Percentiles rank a stretch among this genome's conserved stretches.
Conservation (phyloP, 2,113 vertebrate genomes). For the Capreolus pygargus region DNA sequence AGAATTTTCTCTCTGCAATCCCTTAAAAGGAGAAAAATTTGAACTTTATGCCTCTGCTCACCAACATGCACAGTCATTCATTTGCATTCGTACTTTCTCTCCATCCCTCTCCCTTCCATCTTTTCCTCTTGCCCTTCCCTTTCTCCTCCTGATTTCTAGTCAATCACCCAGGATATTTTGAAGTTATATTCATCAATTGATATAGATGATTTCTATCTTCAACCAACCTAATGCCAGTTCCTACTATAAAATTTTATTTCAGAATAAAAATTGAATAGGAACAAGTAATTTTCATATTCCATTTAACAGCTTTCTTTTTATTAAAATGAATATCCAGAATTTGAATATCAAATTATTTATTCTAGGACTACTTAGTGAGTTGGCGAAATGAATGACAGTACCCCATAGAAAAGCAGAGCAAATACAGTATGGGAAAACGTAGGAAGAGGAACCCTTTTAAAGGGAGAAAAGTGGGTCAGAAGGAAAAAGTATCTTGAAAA, state of each 20-base stretch:
- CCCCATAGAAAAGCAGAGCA: constrained; percentile 22
- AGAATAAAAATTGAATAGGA: constrained; percentile 22
- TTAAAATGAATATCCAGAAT: constrained; percentile 34
- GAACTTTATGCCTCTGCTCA: background rate
- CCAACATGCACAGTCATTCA: background rate
- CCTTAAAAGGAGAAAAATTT: background rate
- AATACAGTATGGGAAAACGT: background rate
- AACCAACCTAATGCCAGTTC: background rate
- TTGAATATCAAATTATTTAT: constrained; percentile 53
- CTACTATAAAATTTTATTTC: background rate
- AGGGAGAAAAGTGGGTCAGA: constrained; percentile 18
- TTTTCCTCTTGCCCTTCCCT: background rate
- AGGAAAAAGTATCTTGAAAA: background rate
- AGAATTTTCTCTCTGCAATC: background rate
- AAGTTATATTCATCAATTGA: background rate
- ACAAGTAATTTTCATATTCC: constrained; percentile 21
- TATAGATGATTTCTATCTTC: background rate
- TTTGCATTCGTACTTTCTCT: background rate
- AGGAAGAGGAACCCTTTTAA: background rate
- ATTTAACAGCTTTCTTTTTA: constrained; percentile 30
- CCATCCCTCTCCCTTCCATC: background rate
- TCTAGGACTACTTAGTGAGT: constrained; percentile 12
- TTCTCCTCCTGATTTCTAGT: background rate
- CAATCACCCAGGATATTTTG: background rate
- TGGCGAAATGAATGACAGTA: constrained; percentile 19